Evolutionary conservation across 2,888 invertebrate genomes (phyloP).

Genomic region (Acleris laterana): DNA sequence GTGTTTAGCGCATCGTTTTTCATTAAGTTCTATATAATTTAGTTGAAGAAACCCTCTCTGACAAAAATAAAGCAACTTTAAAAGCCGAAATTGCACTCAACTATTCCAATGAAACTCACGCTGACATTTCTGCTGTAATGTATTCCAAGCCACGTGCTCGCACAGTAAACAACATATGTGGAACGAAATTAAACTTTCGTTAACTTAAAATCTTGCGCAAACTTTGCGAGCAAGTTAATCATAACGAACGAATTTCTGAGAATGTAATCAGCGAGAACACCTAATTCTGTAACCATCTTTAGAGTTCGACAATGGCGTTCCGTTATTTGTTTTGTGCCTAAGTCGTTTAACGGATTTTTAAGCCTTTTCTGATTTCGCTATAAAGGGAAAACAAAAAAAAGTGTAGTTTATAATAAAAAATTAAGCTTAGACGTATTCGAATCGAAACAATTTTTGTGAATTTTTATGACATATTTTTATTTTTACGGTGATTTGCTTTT

Average conservation of each 20-base stretch:
- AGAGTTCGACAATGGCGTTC: neutral
- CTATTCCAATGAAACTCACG: slow-evolving; percentile 32
- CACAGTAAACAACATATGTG: slow-evolving; percentile 35
- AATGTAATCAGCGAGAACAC: slow-evolving; percentile 23
- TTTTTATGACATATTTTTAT: too few species aligned
- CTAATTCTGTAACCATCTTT: slow-evolving; percentile 13
- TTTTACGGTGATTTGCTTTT: too few species aligned
- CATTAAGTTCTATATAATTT: neutral
- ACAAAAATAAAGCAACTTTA: neutral
- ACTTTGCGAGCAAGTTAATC: slow-evolving; percentile 34
- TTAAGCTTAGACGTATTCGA: too few species aligned
- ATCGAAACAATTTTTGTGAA: too few species aligned
- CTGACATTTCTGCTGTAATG: slow-evolving; percentile 31
- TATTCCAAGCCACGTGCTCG: slow-evolving; percentile 35
- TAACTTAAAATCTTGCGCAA: slow-evolving; percentile 37
- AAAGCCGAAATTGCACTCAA: slow-evolving; percentile 15
- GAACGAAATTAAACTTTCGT: slow-evolving; percentile 37
- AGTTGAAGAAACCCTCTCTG: neutral
- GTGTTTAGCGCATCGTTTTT: too few species aligned
- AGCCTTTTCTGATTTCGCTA: too few species aligned
- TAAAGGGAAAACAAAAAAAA: too few species aligned
- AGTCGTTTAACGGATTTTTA: too few species aligned
- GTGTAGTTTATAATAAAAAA: too few species aligned
- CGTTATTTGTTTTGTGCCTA: too few species aligned
- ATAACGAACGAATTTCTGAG: slow-evolving; percentile 31